phyloP scores from a whole-genome alignment of 2,888 invertebrate genomes.

The Tinea pellionella region DNA sequence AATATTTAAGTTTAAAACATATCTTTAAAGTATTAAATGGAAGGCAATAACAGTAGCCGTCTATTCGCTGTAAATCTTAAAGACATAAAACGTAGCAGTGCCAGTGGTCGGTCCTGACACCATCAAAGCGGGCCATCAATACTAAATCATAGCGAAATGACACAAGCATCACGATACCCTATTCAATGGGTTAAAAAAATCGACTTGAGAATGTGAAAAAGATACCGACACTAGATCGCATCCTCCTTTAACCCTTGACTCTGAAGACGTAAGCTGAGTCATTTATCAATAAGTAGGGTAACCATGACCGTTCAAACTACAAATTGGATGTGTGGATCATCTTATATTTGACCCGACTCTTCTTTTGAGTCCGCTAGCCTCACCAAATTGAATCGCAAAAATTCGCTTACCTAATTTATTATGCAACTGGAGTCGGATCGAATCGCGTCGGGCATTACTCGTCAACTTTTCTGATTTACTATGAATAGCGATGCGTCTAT shows the following conservation, averaged over 20 bases:
- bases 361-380: no score
- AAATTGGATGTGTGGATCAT: neutral
- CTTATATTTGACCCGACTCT: no score
- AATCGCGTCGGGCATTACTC: no score
- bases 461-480: no score
- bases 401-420: no score
- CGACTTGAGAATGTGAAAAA: conserved; percentile 42
- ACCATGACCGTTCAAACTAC: conserved; percentile 26
- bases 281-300: conserved; percentile 55
- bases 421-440: no score
- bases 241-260: conserved; percentile 57
- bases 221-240: conserved; percentile 52
- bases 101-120: conserved; percentile 24
- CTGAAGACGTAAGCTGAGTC: conserved; percentile 51
- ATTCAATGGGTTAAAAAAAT: conserved; percentile 32
- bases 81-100: neutral
- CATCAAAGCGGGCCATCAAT: conserved; percentile 54
- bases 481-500: no score
- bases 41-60: conserved; percentile 8
- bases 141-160: conserved; percentile 54
- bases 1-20: neutral
- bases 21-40: neutral
- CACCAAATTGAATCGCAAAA: no score
- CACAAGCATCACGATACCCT: conserved; percentile 21
- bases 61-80: conserved; percentile 8